A percentile compares a stretch with the other conserved stretches of the same genome.
Evolutionary conservation across 1,140 invertebrate species (phyloP).

Genomic region (Odontomachus brunneus): DNA sequence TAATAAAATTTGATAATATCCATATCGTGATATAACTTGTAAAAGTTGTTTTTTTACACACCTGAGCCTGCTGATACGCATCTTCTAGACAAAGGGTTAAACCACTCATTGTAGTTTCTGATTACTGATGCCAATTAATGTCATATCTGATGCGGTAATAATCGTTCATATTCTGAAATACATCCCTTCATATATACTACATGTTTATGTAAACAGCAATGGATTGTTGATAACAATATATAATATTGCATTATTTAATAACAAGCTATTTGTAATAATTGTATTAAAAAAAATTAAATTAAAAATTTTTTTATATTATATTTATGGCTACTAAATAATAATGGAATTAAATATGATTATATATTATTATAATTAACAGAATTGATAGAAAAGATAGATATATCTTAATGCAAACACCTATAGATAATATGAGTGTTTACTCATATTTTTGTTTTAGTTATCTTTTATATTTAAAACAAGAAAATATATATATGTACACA

Average conservation of each 20-base stretch:
- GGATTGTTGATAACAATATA: background rate
- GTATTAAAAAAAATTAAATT: background rate
- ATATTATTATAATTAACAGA: no score
- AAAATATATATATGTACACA: background rate
- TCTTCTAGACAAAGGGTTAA: conserved; percentile 81
- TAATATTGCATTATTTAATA: background rate
- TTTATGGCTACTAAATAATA: conserved; percentile 6
- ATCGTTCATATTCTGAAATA: conserved; percentile 79
- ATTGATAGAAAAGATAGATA: background rate
- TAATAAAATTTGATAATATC: background rate
- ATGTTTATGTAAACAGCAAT: background rate
- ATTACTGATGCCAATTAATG: conserved; percentile 77
- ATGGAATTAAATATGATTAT: background rate
- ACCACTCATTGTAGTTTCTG: conserved; percentile 82
- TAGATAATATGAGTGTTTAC: background rate
- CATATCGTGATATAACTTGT: conserved; percentile 21
- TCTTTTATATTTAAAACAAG: background rate
- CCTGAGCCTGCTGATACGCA: conserved; percentile 83
- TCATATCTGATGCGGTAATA: conserved; percentile 80
- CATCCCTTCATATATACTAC: conserved; percentile 13
- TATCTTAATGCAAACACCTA: conserved; percentile 24
- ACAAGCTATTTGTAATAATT: conserved; percentile 6
- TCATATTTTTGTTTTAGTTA: background rate
- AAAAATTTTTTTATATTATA: conserved; percentile 14
- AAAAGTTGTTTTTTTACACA: conserved; percentile 59